Evolutionary conservation across 2,797 vertebrate genomes (phyloP), one percentile per base, ranked within the genome.

Genomic region (Crenichthys baileyi): DNA sequence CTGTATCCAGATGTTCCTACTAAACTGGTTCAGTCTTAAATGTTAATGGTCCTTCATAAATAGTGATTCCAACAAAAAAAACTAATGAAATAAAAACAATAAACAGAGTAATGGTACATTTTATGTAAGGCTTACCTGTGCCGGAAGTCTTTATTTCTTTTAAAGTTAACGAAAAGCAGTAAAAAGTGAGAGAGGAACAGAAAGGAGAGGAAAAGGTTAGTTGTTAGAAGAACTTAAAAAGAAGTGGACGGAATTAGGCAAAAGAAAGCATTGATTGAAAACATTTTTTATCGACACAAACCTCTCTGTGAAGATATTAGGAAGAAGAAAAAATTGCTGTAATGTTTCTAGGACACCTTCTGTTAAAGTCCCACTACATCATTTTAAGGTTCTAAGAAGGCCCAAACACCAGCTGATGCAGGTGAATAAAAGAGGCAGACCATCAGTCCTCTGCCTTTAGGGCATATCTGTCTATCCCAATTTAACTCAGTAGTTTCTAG

Each of bases 81-180:
- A 53, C 7, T 56, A 48, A 26, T 70, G n/a, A 16, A n/a, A 70
- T 70, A n/a, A n/a, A 48, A 70, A 48, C 67, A 70, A 70, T 44
- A 70, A 70, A 46, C 67, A 70, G 44, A 44, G n/a, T 18, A 46
- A 48, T 8, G 12, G 44, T 70, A 70, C 13, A 29, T 26, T 18
- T 26, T 48, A 48, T 39, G 18, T 70, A 29, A 85, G 93, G 87
- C 98, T 99, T 99, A 99, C 98, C 98, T 99, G 96, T 99, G 98
- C 96, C 98, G 98, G 98, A 97, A 99, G 97, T 99, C 98, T 98
- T 99, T 99, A 97, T 99, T 99, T 98, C 98, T 99, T 97, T 97
- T 94, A 96, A 93, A 94, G 95, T 90, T 85, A 95, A 95, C 93
- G 94, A 96, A 87, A 88, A 85, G 87, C 81, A 90, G 90, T 79